phyloP scores from a whole-genome alignment of 2,113 vertebrate genomes.

The Coturnix japonica region DNA sequence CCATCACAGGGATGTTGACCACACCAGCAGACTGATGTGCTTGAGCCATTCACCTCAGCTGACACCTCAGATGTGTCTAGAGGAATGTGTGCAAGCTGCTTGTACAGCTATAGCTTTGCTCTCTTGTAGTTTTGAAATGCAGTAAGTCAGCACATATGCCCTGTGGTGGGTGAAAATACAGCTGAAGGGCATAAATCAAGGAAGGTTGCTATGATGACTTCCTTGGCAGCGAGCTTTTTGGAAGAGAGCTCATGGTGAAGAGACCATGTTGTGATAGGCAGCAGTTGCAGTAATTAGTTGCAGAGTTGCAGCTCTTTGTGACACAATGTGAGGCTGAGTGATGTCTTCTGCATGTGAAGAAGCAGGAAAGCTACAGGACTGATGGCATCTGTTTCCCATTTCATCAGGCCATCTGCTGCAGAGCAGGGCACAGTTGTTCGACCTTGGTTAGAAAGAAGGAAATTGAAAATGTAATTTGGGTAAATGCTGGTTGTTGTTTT shows the following conservation, averaged over 20 bases:
- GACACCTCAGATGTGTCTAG: neutral
- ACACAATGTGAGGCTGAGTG: neutral
- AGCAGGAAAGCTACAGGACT: neutral
- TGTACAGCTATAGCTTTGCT: neutral
- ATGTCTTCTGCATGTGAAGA: accelerated
- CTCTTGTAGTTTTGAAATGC: accelerated
- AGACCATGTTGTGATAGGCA: neutral
- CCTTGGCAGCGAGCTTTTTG: neutral
- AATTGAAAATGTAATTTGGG: neutral
- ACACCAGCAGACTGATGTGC: neutral
- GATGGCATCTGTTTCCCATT: neutral
- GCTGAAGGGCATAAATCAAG: neutral
- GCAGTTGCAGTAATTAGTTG: neutral
- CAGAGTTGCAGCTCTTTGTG: neutral
- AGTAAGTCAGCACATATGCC: neutral
- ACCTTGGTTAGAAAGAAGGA: neutral
- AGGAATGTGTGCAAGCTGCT: neutral
- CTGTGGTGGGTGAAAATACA: neutral
- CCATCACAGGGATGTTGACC: neutral
- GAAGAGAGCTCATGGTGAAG: neutral
- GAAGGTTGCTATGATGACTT: neutral
- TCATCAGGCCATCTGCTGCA: neutral
- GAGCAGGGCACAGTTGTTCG: neutral
- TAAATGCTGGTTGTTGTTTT: neutral
- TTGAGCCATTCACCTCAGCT: neutral